Evolutionary conservation across 2,113 vertebrate species (phyloP).

Genomic region (Oryzias woworae): DNA sequence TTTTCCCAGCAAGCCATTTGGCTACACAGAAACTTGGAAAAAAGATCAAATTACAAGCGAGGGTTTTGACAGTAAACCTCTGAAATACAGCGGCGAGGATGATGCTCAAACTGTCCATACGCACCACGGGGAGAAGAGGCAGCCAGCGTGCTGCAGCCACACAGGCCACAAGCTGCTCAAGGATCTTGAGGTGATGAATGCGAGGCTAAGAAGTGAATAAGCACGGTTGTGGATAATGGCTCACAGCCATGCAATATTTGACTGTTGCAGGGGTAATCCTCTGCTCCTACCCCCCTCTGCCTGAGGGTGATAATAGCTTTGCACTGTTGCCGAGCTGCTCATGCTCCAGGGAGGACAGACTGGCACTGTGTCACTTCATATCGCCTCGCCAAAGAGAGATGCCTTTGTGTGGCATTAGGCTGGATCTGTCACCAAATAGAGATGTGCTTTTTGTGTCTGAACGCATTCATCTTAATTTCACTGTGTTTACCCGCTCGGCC

Average conservation of each 20-base stretch:
- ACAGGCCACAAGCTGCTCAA: constrained; percentile 30
- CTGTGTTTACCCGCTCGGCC: constrained; percentile 2
- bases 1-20: constrained; percentile 4
- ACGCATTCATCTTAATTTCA: constrained; percentile 11
- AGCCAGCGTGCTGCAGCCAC: constrained; percentile 23
- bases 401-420: constrained; percentile 21
- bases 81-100: constrained; percentile 1
- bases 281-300: constrained; percentile 42
- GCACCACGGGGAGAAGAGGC: constrained; percentile 11
- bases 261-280: constrained; percentile 61
- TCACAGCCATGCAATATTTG: constrained; percentile 57
- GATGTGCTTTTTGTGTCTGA: neutral
- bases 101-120: neutral
- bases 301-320: constrained; percentile 60
- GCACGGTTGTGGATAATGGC: constrained; percentile 61
- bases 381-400: constrained; percentile 19
- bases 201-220: constrained; percentile 52
- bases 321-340: constrained; percentile 24
- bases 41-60: constrained; percentile 36
- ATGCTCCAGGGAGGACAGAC: constrained; percentile 30
- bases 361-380: constrained; percentile 21
- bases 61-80: constrained; percentile 27
- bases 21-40: constrained; percentile 4
- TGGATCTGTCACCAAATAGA: constrained; percentile 16
- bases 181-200: constrained; percentile 52